phyloP scores from a whole-genome alignment of 2,888 invertebrate genomes.

The Tridacna gigas region DNA sequence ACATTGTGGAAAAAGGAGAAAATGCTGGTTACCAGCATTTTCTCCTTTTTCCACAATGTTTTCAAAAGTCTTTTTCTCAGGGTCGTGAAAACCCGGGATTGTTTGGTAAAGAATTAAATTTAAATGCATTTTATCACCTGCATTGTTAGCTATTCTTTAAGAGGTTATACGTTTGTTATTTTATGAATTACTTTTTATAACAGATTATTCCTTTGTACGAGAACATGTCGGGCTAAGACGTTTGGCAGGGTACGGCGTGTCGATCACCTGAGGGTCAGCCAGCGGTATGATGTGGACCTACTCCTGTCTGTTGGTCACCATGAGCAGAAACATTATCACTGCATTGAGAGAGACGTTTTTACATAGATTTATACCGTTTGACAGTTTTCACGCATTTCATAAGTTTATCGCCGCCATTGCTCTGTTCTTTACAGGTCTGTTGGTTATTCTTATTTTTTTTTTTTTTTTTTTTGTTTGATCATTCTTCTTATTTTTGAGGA shows the following conservation, averaged over 20 bases:
- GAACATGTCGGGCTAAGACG: conserved; percentile 88
- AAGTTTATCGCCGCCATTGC: conserved; percentile 87
- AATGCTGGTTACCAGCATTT: too few relatives aligned
- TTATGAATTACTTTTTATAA: too few relatives aligned
- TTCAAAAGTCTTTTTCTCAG: too few relatives aligned
- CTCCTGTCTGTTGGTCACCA: conserved; percentile 87
- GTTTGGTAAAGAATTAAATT: too few relatives aligned
- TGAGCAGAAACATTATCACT: conserved; percentile 88
- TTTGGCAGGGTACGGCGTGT: conserved; percentile 88
- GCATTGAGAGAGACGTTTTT: conserved; percentile 87
- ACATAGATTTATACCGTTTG: conserved; percentile 88
- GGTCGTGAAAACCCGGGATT: too few relatives aligned
- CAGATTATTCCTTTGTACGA: conserved; percentile 87
- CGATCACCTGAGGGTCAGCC: conserved; percentile 88
- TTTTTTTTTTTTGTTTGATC: too few relatives aligned
- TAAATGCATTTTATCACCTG: too few relatives aligned
- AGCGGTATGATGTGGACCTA: conserved; percentile 89
- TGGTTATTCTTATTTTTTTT: background rate
- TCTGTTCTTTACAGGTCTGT: conserved; percentile 86
- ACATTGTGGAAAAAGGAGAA: too few relatives aligned
- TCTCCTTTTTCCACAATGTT: too few relatives aligned
- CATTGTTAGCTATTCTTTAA: too few relatives aligned
- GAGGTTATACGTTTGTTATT: too few relatives aligned
- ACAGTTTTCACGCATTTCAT: conserved; percentile 87
- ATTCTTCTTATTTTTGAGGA: background rate